Base-by-base conservation (phyloP, 2,113 vertebrate genomes). In the Nothocercus julius region DNA sequence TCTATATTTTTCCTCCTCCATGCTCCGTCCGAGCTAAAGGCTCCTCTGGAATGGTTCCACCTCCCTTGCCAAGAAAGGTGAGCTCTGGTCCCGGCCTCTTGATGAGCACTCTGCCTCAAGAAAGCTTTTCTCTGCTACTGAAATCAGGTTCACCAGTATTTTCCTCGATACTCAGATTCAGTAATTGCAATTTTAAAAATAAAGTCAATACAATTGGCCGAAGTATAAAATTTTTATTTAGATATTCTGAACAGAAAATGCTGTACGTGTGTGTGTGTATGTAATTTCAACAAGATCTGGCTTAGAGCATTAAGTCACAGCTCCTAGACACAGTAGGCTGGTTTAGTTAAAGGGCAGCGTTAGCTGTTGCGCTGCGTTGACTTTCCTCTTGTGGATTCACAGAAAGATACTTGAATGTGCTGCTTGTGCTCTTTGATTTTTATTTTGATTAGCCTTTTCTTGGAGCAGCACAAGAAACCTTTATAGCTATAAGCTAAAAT, bases 1-100 rank as follows among this genome's bases (percentile, higher is more conserved):
- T 54, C 78, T 95, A 5, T 91, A 64, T 90, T 90, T 95, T 93
- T 95, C 88, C 91, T 95, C 70, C 82, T 24, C 49, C 76, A 38
- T 63, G 53, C 70, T 78, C 85, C 61, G 22, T 44, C 92, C 51
- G 27, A 80, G 75, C 63, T 87, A 38, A 87, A 27, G 73, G 78
- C 9, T n/a, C 56, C n/a, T 45, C 13, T 89, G 56, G 30, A 28
- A 19, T 79, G 79, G 51, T 85, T 74, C 67, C 68, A 82, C 53
- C 1, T 38, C 66, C 47, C 63, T 64, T 93, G 75, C 62, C 76
- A 70, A 79, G 47, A 92, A 4, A 58, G 30, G 51, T 22, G 53
- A 36, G 68, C 81, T 70, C 64, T 85, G 80, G 16, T 28, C 76
- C 20, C 67, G 62, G 17, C 51, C 45, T 79, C 24, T 27, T 44